Evolutionary conservation across 2,888 invertebrate species (phyloP).

Genomic region (Nymphalis c-album): DNA sequence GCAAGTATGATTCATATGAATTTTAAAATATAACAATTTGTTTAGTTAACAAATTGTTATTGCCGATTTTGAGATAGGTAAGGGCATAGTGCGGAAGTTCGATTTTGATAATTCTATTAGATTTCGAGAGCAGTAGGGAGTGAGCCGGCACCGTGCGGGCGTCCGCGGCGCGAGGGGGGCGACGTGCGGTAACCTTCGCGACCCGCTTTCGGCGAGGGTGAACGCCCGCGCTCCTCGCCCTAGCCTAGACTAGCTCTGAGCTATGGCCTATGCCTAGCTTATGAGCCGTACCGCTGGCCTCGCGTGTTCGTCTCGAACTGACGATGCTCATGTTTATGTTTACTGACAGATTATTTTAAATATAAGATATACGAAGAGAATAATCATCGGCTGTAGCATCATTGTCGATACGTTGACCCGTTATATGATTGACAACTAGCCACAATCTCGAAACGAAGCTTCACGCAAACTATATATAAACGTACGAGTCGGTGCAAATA

Average conservation of each 20-base stretch:
- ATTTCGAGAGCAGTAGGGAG: not conserved
- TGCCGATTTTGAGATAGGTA: no score
- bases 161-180: constrained; percentile 42
- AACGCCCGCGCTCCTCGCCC: constrained; percentile 62
- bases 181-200: constrained; percentile 49
- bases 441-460: no score
- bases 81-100: not conserved
- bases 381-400: no score
- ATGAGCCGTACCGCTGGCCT: not conserved
- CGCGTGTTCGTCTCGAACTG: not conserved
- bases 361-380: no score
- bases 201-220: constrained; percentile 75
- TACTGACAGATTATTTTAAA: not conserved
- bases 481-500: no score
- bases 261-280: constrained; percentile 21
- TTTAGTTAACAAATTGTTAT: no score
- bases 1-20: no score
- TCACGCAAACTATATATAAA: no score
- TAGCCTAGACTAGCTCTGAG: constrained; percentile 31
- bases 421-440: no score
- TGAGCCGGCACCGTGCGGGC: constrained; percentile 5
- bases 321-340: not conserved
- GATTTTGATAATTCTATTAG: constrained; percentile 18
- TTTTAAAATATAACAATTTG: no score
- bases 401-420: no score